A percentile compares a stretch with the other conserved stretches of the same genome.
Conservation (phyloP, 2,888 invertebrate species). For the Chrysolina americana region DNA sequence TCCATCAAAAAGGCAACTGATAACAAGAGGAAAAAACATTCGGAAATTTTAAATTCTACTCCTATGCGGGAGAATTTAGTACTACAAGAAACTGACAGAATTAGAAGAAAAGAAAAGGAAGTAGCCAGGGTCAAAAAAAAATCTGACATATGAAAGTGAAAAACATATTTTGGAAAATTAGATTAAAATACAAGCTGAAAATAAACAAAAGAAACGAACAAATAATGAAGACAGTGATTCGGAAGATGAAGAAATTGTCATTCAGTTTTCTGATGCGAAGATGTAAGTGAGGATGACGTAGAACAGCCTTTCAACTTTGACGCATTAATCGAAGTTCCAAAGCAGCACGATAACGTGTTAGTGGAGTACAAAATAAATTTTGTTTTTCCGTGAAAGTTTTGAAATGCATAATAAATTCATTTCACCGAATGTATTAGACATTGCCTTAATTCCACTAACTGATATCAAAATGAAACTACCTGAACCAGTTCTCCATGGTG, state of each 20-base stretch:
- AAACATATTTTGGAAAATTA: constrained; percentile 28
- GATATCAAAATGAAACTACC: constrained; percentile 6
- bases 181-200: constrained; percentile 23
- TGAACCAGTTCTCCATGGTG: constrained; percentile 22
- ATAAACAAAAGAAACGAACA: constrained; percentile 26
- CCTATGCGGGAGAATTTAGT: background rate
- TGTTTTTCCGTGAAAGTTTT: constrained; percentile 1
- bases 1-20: background rate
- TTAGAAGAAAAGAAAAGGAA: constrained; percentile 24
- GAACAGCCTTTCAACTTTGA: constrained; percentile 28
- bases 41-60: background rate
- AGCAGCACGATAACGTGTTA: constrained; percentile 9
- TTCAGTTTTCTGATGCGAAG: constrained; percentile 30
- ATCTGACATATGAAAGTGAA: constrained; percentile 22
- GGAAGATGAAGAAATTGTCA: constrained; percentile 25
- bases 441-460: constrained; percentile 23
- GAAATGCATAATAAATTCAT: constrained; percentile 1
- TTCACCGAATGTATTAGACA: constrained; percentile 11
- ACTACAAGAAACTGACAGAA: background rate
- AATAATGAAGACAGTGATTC: constrained; percentile 29
- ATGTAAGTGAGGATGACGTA: constrained; percentile 28
- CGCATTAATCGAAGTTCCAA: constrained; percentile 28
- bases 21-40: background rate
- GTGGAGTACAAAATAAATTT: constrained; percentile 11
- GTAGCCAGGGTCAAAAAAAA: constrained; percentile 26